A percentile compares a stretch with the other conserved stretches of the same genome.
phyloP scores from a whole-genome alignment of 1,140 invertebrate genomes.

The Drosophila ironensis region DNA sequence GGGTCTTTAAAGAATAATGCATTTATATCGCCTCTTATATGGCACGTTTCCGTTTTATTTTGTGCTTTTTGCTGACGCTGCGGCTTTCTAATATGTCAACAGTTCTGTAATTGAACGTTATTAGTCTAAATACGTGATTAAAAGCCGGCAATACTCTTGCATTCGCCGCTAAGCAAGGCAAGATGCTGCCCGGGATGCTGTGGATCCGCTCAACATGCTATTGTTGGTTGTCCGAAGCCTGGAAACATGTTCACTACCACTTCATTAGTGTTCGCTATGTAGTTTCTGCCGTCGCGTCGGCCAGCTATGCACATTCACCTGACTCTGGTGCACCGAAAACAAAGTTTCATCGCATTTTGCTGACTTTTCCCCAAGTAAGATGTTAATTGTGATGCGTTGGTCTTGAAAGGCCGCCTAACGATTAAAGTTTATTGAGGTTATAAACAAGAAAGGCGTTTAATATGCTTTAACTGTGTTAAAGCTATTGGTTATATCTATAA shows the following conservation, averaged over 20 bases:
- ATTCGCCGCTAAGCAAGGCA: not conserved
- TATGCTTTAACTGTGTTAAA: too few relatives aligned
- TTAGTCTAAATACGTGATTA: constrained; percentile 64
- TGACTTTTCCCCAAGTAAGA: too few relatives aligned
- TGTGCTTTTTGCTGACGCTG: constrained; percentile 12
- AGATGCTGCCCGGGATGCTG: not conserved
- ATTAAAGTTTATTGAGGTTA: too few relatives aligned
- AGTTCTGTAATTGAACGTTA: constrained; percentile 59
- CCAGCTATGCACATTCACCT: constrained; percentile 54
- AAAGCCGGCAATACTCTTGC: constrained; percentile 50
- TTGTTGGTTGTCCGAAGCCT: constrained; percentile 19
- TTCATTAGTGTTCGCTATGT: constrained; percentile 60
- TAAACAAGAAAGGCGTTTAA: too few relatives aligned
- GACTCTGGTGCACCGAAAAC: constrained; percentile 9
- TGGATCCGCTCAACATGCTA: constrained; percentile 16
- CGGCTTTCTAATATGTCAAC: constrained; percentile 57
- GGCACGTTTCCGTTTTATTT: constrained; percentile 41
- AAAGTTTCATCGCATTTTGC: not conserved
- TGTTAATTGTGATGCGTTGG: too few relatives aligned
- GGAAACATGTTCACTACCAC: constrained; percentile 55
- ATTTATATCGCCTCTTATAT: constrained; percentile 11
- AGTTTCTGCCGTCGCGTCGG: constrained; percentile 35
- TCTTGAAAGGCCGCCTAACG: too few relatives aligned
- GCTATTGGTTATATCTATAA: too few relatives aligned
- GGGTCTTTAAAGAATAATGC: constrained; percentile 2